Percentiles rank a stretch among this genome's conserved stretches.
These are phyloP conservation scores for Tinea pellionella DNA, from an alignment of 2,888 invertebrate genomes.

Conservation along the genomic window DNA sequence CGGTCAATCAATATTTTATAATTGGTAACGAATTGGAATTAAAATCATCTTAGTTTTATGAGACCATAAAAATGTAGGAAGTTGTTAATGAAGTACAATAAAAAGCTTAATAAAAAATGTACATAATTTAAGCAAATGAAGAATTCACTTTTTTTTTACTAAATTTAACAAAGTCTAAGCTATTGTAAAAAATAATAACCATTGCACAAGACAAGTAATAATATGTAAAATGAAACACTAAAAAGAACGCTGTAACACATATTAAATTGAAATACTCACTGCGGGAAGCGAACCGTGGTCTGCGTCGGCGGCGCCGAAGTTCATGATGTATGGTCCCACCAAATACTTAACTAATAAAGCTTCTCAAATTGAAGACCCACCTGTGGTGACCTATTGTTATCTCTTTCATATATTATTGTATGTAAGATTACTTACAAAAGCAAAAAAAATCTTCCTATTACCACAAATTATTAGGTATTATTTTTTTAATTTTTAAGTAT, in stretches of 20 bases:
- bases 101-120: not conserved
- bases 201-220: not conserved
- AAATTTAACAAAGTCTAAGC: not conserved
- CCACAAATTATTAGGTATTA: too few relatives aligned
- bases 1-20: not conserved
- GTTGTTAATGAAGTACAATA: not conserved
- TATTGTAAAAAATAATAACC: too few relatives aligned
- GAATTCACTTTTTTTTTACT: not conserved
- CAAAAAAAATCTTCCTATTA: not conserved
- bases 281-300: constrained; percentile 41
- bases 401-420: constrained; percentile 23
- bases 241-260: constrained; percentile 24
- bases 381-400: constrained; percentile 35
- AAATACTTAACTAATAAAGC: constrained; percentile 54
- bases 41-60: not conserved
- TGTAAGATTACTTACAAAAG: not conserved
- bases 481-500: too few relatives aligned
- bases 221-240: constrained; percentile 15
- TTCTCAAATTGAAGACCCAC: constrained; percentile 38
- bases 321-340: constrained; percentile 57
- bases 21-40: not conserved
- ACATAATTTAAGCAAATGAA: not conserved
- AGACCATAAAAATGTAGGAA: not conserved
- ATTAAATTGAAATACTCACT: constrained; percentile 37
- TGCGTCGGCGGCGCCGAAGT: constrained; percentile 57